These are phyloP conservation scores for Cinclus cinclus DNA, from an alignment of 2,113 vertebrate species.

Conservation along the genomic window DNA sequence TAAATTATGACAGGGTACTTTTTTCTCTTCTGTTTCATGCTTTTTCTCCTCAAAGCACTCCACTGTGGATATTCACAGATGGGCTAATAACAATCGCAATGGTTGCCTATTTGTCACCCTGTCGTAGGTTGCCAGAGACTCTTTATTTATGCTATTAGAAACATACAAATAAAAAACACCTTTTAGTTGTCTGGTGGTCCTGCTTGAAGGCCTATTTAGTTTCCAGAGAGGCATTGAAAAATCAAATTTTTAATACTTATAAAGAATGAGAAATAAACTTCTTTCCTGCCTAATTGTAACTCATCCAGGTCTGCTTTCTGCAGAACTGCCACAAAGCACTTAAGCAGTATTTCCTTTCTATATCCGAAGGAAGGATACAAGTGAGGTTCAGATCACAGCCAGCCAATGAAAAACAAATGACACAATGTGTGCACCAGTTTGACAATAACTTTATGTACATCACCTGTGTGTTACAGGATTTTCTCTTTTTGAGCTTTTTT, in stretches of 20 bases:
- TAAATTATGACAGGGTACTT: constrained; percentile 33
- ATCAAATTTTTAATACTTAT: not conserved
- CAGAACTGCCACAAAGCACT: not conserved
- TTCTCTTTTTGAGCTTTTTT: not conserved
- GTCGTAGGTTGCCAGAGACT: constrained; percentile 20
- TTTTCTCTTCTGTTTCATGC: not conserved
- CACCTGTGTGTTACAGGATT: not conserved
- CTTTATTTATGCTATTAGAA: constrained; percentile 57
- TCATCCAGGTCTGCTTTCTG: not conserved
- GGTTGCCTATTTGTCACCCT: constrained; percentile 37
- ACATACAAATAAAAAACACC: not conserved
- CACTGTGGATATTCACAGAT: constrained; percentile 44
- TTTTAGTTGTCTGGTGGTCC: not conserved
- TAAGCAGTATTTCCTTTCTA: not conserved
- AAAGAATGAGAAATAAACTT: not conserved
- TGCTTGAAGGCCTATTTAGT: not conserved
- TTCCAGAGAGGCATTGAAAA: not conserved
- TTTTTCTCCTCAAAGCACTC: constrained; percentile 31
- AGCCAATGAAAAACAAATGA: not conserved
- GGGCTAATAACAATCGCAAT: constrained; percentile 19
- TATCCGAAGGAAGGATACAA: not conserved
- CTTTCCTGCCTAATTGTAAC: not conserved
- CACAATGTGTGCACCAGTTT: not conserved
- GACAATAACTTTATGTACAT: not conserved
- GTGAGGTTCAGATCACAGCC: not conserved